phyloP scores from a whole-genome alignment of 2,888 invertebrate genomes.

The Polydrusus tereticollis region DNA sequence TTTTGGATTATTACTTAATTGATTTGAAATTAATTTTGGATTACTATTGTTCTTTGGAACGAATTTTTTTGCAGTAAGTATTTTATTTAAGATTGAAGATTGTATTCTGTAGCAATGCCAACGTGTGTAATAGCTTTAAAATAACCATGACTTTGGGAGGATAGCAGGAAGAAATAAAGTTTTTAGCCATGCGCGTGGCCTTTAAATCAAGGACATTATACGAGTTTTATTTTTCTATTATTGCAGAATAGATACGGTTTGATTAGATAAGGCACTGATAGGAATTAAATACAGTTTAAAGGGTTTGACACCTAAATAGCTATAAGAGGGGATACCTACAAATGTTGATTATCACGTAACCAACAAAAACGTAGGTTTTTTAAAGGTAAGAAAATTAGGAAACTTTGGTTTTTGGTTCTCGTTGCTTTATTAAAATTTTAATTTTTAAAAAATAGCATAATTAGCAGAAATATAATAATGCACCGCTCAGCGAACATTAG shows the following conservation, averaged over 20 bases:
- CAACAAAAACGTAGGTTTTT: background rate
- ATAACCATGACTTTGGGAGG: background rate
- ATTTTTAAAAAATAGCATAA: too few relatives aligned
- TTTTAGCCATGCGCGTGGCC: conserved; percentile 53
- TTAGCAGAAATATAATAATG: too few relatives aligned
- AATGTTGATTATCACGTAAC: background rate
- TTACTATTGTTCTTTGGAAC: background rate
- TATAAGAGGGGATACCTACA: background rate
- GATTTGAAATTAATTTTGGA: conserved; percentile 13
- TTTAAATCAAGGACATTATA: conserved; percentile 56
- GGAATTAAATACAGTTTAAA: background rate
- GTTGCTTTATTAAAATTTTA: too few relatives aligned
- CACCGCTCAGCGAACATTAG: too few relatives aligned
- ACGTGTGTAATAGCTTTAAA: background rate
- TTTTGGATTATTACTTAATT: conserved; percentile 27
- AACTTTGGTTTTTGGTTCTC: too few relatives aligned
- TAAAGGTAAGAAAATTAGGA: too few relatives aligned
- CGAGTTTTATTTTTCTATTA: conserved; percentile 13
- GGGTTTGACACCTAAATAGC: background rate
- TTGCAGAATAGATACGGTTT: conserved; percentile 8
- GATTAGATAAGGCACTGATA: background rate
- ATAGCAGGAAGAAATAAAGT: background rate
- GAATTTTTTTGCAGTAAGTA: conserved; percentile 35
- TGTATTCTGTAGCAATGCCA: background rate
- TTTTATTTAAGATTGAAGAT: background rate